These are phyloP conservation scores for Drosophila anceps DNA, from an alignment of 2,888 invertebrate species.

Conservation along the genomic window DNA sequence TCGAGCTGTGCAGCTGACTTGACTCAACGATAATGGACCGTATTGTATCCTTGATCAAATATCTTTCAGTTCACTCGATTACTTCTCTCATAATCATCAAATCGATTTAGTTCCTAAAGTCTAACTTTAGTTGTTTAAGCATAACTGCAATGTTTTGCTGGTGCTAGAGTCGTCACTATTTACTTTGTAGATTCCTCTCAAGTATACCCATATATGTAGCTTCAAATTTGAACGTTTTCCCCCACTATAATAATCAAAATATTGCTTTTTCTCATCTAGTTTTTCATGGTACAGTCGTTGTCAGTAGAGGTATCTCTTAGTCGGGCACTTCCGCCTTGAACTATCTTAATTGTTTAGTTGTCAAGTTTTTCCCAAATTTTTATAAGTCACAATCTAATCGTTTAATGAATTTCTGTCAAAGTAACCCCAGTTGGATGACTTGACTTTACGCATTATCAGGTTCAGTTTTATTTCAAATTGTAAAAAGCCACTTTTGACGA, in stretches of 20 bases:
- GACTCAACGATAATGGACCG: no score
- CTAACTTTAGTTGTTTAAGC: not conserved
- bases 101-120: no score
- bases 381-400: not conserved
- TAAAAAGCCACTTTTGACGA: not conserved
- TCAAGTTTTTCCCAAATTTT: not conserved
- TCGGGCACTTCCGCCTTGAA: not conserved
- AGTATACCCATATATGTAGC: not conserved
- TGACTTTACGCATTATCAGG: not conserved
- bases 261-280: no score
- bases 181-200: not conserved
- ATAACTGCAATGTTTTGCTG: no score
- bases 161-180: not conserved
- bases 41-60: no score
- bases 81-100: no score
- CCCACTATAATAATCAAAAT: no score
- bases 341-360: not conserved
- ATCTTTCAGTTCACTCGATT: no score
- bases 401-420: not conserved
- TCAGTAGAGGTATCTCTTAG: not conserved
- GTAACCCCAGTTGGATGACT: not conserved
- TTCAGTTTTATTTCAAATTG: not conserved
- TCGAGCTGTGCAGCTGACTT: not conserved
- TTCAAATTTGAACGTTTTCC: no score
- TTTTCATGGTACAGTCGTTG: no score